These are phyloP conservation scores for Myotis planiceps DNA, from an alignment of 2,797 vertebrate species.

Conservation along the genomic window DNA sequence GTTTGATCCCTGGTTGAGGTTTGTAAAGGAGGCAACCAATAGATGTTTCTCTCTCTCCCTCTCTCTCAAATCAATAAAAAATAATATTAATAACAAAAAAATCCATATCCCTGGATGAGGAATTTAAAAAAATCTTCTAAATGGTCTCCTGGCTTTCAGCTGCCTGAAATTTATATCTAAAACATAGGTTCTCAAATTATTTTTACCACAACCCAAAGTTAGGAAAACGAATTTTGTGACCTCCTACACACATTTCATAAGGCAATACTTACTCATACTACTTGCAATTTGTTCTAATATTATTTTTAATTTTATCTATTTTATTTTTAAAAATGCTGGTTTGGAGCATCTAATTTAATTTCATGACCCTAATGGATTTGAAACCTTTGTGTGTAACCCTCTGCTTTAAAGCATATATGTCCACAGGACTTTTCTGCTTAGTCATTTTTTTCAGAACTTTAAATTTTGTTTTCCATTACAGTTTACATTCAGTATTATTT, in stretches of 20 bases:
- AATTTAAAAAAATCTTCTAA: neutral
- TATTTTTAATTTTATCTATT: neutral
- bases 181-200: neutral
- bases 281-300: neutral
- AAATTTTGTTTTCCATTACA: too few species aligned
- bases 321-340: neutral
- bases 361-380: neutral
- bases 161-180: neutral
- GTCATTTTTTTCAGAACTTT: neutral
- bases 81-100: too few species aligned
- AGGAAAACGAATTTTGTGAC: neutral
- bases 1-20: too few species aligned
- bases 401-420: neutral
- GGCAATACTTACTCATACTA: neutral
- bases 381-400: neutral
- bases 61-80: too few species aligned
- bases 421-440: neutral
- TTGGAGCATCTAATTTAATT: neutral
- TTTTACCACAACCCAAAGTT: neutral
- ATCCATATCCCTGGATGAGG: too few species aligned
- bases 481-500: neutral
- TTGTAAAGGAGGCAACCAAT: too few species aligned
- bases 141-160: neutral
- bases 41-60: too few species aligned
- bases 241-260: neutral